Base-by-base conservation (phyloP, 1,140 invertebrate species). In the Drosophila aff. region DNA sequence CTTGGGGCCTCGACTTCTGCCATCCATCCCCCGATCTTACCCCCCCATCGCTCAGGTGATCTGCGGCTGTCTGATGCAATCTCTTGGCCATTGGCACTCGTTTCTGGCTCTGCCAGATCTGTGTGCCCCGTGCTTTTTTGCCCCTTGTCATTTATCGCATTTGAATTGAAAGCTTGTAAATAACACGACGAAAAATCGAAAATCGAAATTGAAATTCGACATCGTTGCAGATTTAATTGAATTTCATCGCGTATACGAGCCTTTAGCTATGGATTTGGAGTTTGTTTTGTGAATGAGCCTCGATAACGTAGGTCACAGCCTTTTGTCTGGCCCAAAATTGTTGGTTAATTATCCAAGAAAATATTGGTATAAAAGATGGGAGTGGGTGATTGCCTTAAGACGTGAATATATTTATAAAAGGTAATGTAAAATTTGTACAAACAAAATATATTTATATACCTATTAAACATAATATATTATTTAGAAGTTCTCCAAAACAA, bases 141-240 rank as follows among this genome's bases (percentile, higher is more conserved):
- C 61, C 60, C 71, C 74, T 57, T 81, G 81, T 84, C 80, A 78
- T 80, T 86, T 89, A 89, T 87, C 84, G 84, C 53, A 81, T 83
- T 87, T 81, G 83, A 84, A 89, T 81, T 89, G 84, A 87, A 87
- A 89, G 84, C 77, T 74, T 71, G 80, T 81, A 83, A 84, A 81
- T 78, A 84, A 84, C 81, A 72, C 77, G 77, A 68, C 67, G 68
- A 84, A 80, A 77, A 83, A 81, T 73, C 58, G 61, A 77, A 77
- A 89, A 84, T 53, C 64, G 72, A 89, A 80, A 87, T 74, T 82
- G 74, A 89, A 87, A 81, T 77, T 83, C 67, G 67, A 50, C 75
- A 68, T 74, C 72, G 72, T 67, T 71, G 62, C 71, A 62, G 46
- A 63, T 74, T 83, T 82, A 86, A 76, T 79, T 79, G 57, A 78